Base-by-base conservation (phyloP, 2,113 vertebrate species). In the Varanus salvator region DNA sequence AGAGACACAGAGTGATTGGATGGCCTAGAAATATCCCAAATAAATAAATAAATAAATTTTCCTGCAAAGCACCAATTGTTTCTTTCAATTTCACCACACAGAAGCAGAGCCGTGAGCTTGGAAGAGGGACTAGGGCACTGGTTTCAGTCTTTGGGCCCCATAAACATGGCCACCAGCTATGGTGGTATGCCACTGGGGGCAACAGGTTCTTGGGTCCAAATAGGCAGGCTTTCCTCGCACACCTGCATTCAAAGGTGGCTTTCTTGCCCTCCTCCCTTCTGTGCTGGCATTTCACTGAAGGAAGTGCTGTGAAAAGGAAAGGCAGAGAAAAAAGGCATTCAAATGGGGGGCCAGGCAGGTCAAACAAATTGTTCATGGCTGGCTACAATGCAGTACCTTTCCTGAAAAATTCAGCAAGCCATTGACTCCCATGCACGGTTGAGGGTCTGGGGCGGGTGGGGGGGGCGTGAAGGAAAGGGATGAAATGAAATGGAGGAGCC, bases 121-220 rank as follows among this genome's bases (percentile, higher is more conserved):
- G 34, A 4, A 11, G 71, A 9, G 3, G 31, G 34, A 44, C 44
- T 76, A 5, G 2, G 34, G 12, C 4, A 44, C 38, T 44, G 38
- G 3, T 44, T 44, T 14, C 74, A 76, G 12, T 17, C 34, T 38
- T 34, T 44, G 8, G 27, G 8, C 7, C 72, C 4, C n/a, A 4
- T 75, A 4, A 75, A 50, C 77, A 80, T 25, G 3, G 11, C 21
- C 4, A 27, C 25, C 48, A 11, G 4, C 27, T 52, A 12, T 54
- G 2, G 11, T 12, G 38, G 76, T 80, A 6, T 52, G 4, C 9
- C 92, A 94, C 90, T 44, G 1, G 34, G 25, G 64, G 80, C 76
- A 85, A 3, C 80, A 93, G 93, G 85, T 86, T 38, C 91, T 91
- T 78, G 91, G 57, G 5, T 3, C 66, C 85, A 93, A 92, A 90